Conservation (phyloP, 2,888 invertebrate genomes). For the Volucella zonaria region DNA sequence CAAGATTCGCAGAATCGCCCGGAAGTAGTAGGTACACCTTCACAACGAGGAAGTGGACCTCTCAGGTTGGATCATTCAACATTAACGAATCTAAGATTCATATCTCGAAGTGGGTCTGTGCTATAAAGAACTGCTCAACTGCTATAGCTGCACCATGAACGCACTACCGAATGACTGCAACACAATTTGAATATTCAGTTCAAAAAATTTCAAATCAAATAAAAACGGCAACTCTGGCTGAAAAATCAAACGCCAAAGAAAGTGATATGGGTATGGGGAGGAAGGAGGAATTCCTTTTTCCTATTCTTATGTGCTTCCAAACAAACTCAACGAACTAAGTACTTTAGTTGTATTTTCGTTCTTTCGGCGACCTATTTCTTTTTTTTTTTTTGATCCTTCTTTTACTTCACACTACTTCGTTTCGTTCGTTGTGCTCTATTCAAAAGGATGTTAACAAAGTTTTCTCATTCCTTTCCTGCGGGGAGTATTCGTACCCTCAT, state of each 20-base stretch:
- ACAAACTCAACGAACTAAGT: slow-evolving; percentile 63
- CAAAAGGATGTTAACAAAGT: slow-evolving; percentile 61
- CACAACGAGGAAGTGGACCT: no score
- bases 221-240: neutral
- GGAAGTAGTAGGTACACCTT: no score
- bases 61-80: no score
- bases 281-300: neutral
- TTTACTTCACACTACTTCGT: neutral
- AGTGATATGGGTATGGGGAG: neutral
- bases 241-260: slow-evolving; percentile 46
- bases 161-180: no score
- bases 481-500: neutral
- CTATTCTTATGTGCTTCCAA: neutral
- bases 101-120: no score
- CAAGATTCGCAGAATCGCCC: no score
- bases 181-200: no score
- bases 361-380: slow-evolving; percentile 70
- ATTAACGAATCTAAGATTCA: no score
- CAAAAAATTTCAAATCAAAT: no score
- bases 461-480: slow-evolving; percentile 30
- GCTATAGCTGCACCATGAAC: no score
- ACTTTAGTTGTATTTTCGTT: slow-evolving; percentile 59
- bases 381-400: slow-evolving; percentile 2
- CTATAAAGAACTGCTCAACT: no score
- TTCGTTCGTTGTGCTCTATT: neutral